Evolutionary conservation across 2,113 vertebrate genomes (phyloP), one percentile per base, ranked within the genome.

Genomic region (Epinephelus fuscoguttatus): DNA sequence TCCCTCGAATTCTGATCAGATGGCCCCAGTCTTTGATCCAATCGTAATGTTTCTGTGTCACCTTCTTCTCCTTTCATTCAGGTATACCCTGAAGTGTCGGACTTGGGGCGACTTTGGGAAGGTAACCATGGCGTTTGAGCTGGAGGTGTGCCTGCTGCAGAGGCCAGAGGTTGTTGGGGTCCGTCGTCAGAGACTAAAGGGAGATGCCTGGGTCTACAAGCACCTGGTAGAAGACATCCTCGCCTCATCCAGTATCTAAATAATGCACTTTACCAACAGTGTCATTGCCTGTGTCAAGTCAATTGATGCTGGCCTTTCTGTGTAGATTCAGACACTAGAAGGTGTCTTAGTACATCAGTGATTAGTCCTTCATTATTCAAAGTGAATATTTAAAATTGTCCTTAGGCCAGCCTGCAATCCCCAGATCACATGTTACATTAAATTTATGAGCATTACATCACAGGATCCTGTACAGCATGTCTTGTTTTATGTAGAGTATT

Each of bases 201-300:
- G 98, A 8, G 98, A 99, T 13, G 96, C 97, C 47, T 99, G 98
- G 98, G 96, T 99, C 76, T 99, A 99, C 92, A 99, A 99, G 88
- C 96, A 96, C 75, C 95, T 99, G 84, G 95, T 99, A 81, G 98
- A 99, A 90, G 96, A 98, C 84, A 96, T 98, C 81, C 94, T 99
- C 11, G 96, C 96, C 40, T 94, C 95, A 86, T 97, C 94, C 91
- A 94, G 94, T 3, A 90, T 97, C 53, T 98, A 90, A 91, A 70
- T 2, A 64, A 45, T 15, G 66, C 70, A 72, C 75, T 64, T 79
- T 83, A 4, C 64, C n/a, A 27, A 0, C 33, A 4, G 27, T 18
- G 6, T 49, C 37, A 33, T 33, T 71, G 27, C 25, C 45, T 15
- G 21, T 82, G 15, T 4, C n/a, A 42, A 27, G 30, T 25, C 14